Conservation (phyloP, 1,140 invertebrate species). For the Maniola jurtina region DNA sequence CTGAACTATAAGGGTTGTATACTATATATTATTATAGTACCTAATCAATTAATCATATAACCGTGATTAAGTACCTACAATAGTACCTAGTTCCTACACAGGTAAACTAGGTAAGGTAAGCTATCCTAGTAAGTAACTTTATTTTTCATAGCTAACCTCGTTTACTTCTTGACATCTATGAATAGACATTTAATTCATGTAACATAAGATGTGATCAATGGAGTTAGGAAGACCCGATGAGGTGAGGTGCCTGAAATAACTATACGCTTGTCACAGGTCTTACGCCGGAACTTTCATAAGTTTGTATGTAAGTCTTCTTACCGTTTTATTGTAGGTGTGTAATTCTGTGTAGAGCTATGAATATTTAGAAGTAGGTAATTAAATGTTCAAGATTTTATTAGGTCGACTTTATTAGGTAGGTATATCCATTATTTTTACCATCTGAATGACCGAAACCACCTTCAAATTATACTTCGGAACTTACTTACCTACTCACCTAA, state of each 20-base stretch:
- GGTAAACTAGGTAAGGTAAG: no score
- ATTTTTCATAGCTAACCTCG: neutral
- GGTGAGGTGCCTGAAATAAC: constrained; percentile 53
- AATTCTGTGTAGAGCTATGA: constrained; percentile 26
- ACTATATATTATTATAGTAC: no score
- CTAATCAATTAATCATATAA: neutral
- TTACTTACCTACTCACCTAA: no score
- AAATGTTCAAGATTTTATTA: neutral
- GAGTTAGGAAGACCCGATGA: constrained; percentile 39
- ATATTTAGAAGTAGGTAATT: constrained; percentile 10
- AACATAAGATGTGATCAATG: constrained; percentile 65
- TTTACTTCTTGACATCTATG: constrained; percentile 12
- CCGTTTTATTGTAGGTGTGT: constrained; percentile 42
- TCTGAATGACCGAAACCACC: no score
- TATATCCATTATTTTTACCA: no score
- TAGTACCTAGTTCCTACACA: no score
- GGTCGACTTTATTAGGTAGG: no score
- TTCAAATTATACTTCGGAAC: no score
- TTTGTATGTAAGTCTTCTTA: constrained; percentile 44
- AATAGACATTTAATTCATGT: constrained; percentile 56
- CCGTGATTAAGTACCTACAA: no score
- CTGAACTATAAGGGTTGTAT: neutral
- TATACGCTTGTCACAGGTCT: constrained; percentile 51
- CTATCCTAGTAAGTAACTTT: no score
- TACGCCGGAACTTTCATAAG: constrained; percentile 49